These are phyloP conservation scores for Enteromius mattozi DNA, from an alignment of 2,797 vertebrate species.

Conservation along the genomic window DNA sequence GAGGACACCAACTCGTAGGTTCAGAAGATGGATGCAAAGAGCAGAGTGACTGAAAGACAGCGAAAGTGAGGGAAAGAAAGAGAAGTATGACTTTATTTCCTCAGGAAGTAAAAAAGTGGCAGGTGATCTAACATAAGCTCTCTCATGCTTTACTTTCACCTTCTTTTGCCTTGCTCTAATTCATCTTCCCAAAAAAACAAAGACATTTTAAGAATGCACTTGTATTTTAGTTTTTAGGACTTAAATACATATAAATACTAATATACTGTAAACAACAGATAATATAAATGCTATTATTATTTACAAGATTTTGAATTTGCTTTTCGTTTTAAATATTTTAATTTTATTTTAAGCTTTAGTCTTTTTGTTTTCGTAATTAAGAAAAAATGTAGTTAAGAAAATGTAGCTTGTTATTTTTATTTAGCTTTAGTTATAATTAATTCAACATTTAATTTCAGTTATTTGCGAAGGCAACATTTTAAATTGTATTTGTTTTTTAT, in stretches of 20 bases:
- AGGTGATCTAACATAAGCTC: neutral
- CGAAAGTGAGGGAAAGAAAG: neutral
- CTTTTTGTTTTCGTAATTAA: no score
- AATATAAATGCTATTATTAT: neutral
- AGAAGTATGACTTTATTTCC: neutral
- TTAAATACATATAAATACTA: no score
- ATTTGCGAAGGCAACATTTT: neutral
- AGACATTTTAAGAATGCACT: neutral
- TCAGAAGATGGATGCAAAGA: constrained; percentile 19
- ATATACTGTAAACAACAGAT: no score
- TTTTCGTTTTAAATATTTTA: neutral
- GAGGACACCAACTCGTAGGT: constrained; percentile 26
- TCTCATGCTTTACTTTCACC: neutral
- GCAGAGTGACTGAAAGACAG: neutral
- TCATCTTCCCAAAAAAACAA: neutral
- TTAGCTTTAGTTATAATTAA: no score
- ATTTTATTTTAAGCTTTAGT: neutral
- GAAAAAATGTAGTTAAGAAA: no score
- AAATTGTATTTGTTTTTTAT: neutral
- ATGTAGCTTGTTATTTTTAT: no score
- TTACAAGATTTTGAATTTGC: neutral
- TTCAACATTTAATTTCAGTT: neutral
- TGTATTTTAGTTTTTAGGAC: neutral
- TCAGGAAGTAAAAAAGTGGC: neutral
- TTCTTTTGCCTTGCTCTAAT: neutral